phyloP scores from a whole-genome alignment of 2,113 vertebrate genomes.

The Ailurus styani region DNA sequence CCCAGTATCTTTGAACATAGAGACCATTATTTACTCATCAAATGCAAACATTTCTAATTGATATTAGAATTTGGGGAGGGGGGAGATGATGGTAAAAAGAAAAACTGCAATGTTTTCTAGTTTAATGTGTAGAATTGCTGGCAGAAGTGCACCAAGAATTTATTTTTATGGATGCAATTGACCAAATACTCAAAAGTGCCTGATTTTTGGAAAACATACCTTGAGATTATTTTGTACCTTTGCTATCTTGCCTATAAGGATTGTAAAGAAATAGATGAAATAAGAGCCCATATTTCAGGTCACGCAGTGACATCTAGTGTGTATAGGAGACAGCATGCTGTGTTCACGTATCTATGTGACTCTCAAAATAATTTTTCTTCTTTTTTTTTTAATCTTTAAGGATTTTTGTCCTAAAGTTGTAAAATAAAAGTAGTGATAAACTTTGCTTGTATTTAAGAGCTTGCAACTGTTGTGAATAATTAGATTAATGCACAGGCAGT shows the following conservation, averaged over 20 bases:
- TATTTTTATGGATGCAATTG: neutral
- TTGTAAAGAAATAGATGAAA: slow-evolving; percentile 43
- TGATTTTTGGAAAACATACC: neutral
- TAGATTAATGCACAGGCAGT: neutral
- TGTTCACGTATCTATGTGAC: neutral
- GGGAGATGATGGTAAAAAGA: neutral
- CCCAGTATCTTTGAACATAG: neutral
- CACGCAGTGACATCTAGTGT: slow-evolving; percentile 78
- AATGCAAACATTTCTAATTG: neutral
- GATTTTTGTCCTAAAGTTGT: neutral
- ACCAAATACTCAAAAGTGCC: neutral
- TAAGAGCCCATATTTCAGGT: slow-evolving; percentile 45
- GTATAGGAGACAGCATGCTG: slow-evolving; percentile 24
- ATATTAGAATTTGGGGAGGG: neutral
- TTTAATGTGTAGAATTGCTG: neutral
- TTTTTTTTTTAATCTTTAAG: neutral
- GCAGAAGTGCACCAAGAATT: neutral
- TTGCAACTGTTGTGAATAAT: neutral
- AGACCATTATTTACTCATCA: neutral
- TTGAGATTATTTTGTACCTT: neutral
- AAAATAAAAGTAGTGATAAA: neutral
- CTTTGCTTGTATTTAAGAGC: neutral
- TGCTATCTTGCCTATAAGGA: neutral
- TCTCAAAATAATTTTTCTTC: neutral
- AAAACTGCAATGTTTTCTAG: neutral